Conservation (phyloP, 2,888 invertebrate genomes). For the Volucella inanis region DNA sequence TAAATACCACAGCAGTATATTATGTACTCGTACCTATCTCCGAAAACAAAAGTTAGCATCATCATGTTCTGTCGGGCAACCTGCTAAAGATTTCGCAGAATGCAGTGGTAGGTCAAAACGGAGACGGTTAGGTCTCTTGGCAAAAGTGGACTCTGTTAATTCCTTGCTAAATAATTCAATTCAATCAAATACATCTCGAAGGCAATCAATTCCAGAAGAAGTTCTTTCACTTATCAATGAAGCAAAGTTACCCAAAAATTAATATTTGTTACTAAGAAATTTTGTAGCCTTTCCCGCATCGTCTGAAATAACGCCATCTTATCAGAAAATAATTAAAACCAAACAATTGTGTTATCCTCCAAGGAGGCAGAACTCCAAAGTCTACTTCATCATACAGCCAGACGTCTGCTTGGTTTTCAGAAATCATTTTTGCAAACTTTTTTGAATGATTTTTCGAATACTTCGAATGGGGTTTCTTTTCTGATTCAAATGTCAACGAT, state of each 20-base stretch:
- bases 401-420: not conserved
- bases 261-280: conserved; percentile 1
- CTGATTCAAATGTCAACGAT: not conserved
- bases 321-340: conserved; percentile 4
- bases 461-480: conserved; percentile 4
- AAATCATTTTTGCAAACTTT: not conserved
- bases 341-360: not conserved
- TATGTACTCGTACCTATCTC: conserved; percentile 2
- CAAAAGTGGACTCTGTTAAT: too few species aligned
- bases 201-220: not conserved
- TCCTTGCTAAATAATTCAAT: too few species aligned
- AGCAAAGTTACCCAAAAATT: conserved; percentile 3
- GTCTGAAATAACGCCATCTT: conserved; percentile 3
- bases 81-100: not conserved
- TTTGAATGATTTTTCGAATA: not conserved
- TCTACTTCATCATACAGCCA: not conserved
- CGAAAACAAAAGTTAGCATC: not conserved
- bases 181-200: conserved; percentile 1
- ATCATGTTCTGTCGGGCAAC: conserved; percentile 4
- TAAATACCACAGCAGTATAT: too few species aligned
- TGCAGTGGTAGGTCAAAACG: conserved; percentile 4
- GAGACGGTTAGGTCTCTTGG: not conserved
- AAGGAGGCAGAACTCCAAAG: not conserved
- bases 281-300: not conserved
- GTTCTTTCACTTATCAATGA: not conserved